A percentile compares a stretch with the other conserved stretches of the same genome.
phyloP scores from a whole-genome alignment of 2,113 vertebrate species.

The Crotalus tigris region DNA sequence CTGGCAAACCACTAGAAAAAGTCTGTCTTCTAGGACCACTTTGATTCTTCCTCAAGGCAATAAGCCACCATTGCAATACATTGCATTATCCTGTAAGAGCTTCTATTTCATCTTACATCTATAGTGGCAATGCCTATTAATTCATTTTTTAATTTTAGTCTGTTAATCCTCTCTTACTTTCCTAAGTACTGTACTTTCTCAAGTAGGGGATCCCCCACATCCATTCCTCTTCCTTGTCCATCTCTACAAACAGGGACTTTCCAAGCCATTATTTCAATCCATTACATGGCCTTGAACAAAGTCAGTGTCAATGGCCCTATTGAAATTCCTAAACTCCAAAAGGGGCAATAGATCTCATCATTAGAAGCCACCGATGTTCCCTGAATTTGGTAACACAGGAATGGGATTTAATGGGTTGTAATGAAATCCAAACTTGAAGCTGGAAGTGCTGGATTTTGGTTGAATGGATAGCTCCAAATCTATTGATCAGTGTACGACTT shows the following conservation, averaged over 20 bases:
- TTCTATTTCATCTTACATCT: background rate
- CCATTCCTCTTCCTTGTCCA: constrained; percentile 17
- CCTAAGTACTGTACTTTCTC: background rate
- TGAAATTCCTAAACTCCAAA: background rate
- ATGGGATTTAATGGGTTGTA: background rate
- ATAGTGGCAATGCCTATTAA: background rate
- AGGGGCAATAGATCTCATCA: background rate
- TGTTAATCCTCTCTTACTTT: background rate
- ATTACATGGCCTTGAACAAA: background rate
- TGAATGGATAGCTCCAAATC: background rate
- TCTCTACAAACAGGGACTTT: constrained; percentile 17
- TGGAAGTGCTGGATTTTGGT: background rate
- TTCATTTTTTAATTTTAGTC: background rate
- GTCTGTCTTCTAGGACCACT: background rate
- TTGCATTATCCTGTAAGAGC: background rate
- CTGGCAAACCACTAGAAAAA: background rate
- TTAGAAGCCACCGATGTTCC: background rate
- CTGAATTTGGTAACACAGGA: background rate
- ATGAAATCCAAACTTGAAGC: background rate
- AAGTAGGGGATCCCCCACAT: constrained; percentile 9
- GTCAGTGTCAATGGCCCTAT: background rate
- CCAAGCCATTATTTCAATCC: background rate
- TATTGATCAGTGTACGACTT: background rate
- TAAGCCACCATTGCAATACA: too few relatives aligned
- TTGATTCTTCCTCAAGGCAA: background rate